These are phyloP conservation scores for Euborellia annulipes DNA, from an alignment of 1,140 invertebrate genomes.

Conservation along the genomic window DNA sequence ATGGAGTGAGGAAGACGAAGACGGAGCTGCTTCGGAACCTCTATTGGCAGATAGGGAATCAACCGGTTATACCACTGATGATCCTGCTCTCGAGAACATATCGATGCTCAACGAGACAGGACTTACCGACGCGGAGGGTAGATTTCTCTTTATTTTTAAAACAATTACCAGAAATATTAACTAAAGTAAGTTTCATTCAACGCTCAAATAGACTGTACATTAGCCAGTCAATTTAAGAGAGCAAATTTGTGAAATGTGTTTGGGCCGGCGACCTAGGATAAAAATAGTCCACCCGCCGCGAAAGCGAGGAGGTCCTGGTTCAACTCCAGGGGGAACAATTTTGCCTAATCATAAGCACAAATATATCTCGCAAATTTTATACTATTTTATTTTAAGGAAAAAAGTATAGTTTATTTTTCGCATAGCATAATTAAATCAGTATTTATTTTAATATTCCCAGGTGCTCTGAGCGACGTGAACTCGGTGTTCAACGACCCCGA, in stretches of 20 bases:
- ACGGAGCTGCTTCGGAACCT: constrained; percentile 39
- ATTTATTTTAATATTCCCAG: constrained; percentile 19
- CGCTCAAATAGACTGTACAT: too few species aligned
- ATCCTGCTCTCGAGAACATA: constrained; percentile 64
- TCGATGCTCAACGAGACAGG: constrained; percentile 70
- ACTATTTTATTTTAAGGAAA: too few species aligned
- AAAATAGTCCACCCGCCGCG: too few species aligned
- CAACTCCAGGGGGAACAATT: too few species aligned
- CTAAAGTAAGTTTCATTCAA: background rate
- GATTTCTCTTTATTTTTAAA: too few species aligned
- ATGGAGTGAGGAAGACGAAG: constrained; percentile 54
- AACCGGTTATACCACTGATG: constrained; percentile 66
- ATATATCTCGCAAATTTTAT: too few species aligned
- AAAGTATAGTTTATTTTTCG: background rate
- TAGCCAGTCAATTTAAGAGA: too few species aligned
- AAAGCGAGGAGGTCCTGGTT: too few species aligned
- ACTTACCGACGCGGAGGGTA: constrained; percentile 68
- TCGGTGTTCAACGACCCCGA: constrained; percentile 62
- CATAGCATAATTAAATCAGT: background rate
- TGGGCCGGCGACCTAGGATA: too few species aligned
- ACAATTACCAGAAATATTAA: background rate
- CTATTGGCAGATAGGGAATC: constrained; percentile 41
- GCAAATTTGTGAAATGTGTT: too few species aligned
- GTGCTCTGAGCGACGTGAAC: constrained; percentile 67
- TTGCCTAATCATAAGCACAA: too few species aligned